A percentile compares a stretch with the other conserved stretches of the same genome.
phyloP scores from a whole-genome alignment of 2,797 vertebrate genomes.

The Spea hammondii region DNA sequence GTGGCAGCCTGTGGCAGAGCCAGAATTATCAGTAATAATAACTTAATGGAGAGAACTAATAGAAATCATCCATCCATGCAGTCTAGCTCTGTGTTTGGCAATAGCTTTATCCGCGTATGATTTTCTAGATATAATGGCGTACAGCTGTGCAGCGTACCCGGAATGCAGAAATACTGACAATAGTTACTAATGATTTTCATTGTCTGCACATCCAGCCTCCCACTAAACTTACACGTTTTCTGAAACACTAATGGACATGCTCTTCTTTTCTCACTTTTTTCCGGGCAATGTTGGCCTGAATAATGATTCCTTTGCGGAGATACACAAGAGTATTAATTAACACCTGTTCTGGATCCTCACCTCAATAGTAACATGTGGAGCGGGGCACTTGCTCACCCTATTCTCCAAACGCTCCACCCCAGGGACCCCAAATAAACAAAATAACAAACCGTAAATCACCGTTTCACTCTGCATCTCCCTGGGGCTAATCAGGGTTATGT shows the following conservation, averaged over 20 bases:
- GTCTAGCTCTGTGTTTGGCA: background rate
- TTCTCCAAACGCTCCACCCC: too few species aligned
- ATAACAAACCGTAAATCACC: too few species aligned
- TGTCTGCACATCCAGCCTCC: background rate
- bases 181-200: constrained; percentile 20
- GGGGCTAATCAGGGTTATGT: too few species aligned
- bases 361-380: too few species aligned
- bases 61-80: background rate
- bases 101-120: constrained; percentile 7
- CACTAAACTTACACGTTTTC: constrained; percentile 12
- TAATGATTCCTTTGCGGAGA: background rate
- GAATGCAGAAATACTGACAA: constrained; percentile 31
- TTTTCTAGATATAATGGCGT: constrained; percentile 13
- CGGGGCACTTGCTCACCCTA: too few species aligned
- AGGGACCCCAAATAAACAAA: too few species aligned
- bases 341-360: background rate
- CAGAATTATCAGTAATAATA: too few species aligned
- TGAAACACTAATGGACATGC: background rate
- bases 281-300: background rate
- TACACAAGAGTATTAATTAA: background rate
- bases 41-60: too few species aligned
- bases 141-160: constrained; percentile 22
- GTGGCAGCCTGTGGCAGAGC: too few species aligned
- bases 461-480: too few species aligned
- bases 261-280: background rate